Base-by-base conservation (phyloP, 1,140 invertebrate species). In the Eupristina koningsbergeri region DNA sequence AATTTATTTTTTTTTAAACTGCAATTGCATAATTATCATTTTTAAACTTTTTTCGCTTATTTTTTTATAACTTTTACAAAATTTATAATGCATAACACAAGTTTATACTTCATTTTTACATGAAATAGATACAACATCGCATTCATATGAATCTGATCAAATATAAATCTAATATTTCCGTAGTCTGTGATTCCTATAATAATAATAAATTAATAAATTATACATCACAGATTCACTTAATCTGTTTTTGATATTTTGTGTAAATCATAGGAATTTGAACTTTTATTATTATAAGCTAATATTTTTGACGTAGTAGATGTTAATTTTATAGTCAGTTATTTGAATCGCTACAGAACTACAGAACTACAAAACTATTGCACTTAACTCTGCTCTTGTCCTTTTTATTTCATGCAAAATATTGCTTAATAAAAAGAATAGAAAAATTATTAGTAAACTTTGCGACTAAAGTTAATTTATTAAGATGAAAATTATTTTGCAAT, bases 321-420 rank as follows among this genome's bases (percentile, higher is more conserved):
- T 79, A 69, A 79, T 50, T 79, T 79, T 67, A 79, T 29, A 79
- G 41, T 39, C 1, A n/a, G 41, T 69, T 79, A 50, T 74, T 74
- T 22, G 45, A 50, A 74, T 50, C 6, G 45, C 50, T 74, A 50
- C 31, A n/a, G n/a, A n/a, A n/a, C n/a, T n/a, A 22, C 19, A 74
- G 45, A 71, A 22, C 67, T 71, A 41, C n/a, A 71, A 71, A 71
- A 22, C 36, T 36, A 71, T 71, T 41, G 22, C 67, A 26, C 36
- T 71, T 71, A 36, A 22, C 36, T n/a, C n/a, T n/a, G 39, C 67
- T 8, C 67, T 31, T 67, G 26, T n/a, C 67, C 36, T 45, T 71
- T 71, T 71, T 71, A 3, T 36, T 41, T 71, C 36, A 22, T 39
- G 36, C 13, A 41, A 41, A 45, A n/a, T 36, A 41, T n/a, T 3